A percentile compares a stretch with the other conserved stretches of the same genome.
phyloP scores from a whole-genome alignment of 2,113 vertebrate genomes.

The Helogale parvula region DNA sequence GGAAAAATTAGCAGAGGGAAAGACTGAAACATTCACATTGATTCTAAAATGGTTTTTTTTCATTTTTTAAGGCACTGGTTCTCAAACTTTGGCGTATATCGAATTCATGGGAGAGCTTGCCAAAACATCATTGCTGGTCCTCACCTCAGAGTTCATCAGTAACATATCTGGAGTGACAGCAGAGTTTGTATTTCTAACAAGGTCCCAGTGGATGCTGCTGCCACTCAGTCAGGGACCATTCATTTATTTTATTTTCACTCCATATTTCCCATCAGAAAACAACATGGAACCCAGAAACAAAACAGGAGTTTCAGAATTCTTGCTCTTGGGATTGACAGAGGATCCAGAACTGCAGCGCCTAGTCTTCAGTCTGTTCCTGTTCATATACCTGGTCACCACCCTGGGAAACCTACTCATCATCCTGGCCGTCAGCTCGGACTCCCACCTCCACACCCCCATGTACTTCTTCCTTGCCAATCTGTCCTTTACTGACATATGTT shows the following conservation, averaged over 20 bases:
- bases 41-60: not conserved
- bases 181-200: not conserved
- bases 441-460: conserved; percentile 41
- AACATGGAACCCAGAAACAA: not conserved
- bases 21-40: not conserved
- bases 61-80: not conserved
- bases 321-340: not conserved
- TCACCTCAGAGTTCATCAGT: not conserved
- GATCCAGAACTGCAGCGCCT: not conserved
- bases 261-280: not conserved
- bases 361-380: not conserved
- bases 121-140: not conserved
- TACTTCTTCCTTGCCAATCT: conserved; percentile 13
- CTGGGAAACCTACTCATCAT: not conserved
- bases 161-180: not conserved
- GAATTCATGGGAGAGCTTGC: not conserved
- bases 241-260: not conserved
- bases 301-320: not conserved
- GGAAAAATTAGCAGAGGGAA: not conserved
- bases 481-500: conserved; percentile 14
- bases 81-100: not conserved
- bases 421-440: not conserved
- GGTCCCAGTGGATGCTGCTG: not conserved
- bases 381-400: not conserved
- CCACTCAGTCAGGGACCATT: not conserved